Evolutionary conservation across 2,888 invertebrate species (phyloP).

Genomic region (Protodeltote pygarga): DNA sequence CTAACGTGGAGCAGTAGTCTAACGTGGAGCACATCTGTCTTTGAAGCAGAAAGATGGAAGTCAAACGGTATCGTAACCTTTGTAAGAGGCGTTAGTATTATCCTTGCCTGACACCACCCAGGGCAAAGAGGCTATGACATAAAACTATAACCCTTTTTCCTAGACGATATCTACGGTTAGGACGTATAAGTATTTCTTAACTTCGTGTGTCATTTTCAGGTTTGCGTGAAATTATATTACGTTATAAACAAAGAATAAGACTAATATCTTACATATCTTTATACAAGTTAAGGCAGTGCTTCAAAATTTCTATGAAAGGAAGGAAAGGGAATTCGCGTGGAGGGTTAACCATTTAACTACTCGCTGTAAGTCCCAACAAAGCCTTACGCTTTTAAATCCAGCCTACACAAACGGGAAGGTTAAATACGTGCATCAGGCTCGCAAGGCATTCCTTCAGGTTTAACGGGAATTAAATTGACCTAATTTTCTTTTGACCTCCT

Average conservation of each 20-base stretch:
- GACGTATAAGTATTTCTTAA: no score
- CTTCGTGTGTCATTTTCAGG: constrained; percentile 6
- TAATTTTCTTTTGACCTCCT: constrained; percentile 52
- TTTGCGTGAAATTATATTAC: constrained; percentile 4
- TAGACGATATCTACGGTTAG: no score
- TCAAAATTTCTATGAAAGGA: neutral
- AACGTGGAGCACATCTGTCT: no score
- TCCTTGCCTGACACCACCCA: no score
- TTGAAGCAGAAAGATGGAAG: no score
- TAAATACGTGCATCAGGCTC: constrained; percentile 49
- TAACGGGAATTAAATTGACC: constrained; percentile 53
- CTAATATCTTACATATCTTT: no score
- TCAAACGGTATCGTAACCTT: no score
- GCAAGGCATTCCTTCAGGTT: constrained; percentile 52
- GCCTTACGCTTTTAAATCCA: constrained; percentile 30
- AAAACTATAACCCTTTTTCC: no score
- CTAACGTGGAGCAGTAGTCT: no score
- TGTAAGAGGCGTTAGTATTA: no score
- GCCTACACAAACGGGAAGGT: constrained; percentile 35
- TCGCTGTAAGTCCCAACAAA: constrained; percentile 4
- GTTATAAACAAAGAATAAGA: no score
- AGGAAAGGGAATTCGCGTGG: neutral
- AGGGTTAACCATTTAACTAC: neutral
- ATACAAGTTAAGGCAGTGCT: neutral
- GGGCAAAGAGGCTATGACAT: no score